Percentiles rank a stretch among this genome's conserved stretches.
phyloP scores from a whole-genome alignment of 23 tunicate genomes.

The Botrylloides violaceus region DNA sequence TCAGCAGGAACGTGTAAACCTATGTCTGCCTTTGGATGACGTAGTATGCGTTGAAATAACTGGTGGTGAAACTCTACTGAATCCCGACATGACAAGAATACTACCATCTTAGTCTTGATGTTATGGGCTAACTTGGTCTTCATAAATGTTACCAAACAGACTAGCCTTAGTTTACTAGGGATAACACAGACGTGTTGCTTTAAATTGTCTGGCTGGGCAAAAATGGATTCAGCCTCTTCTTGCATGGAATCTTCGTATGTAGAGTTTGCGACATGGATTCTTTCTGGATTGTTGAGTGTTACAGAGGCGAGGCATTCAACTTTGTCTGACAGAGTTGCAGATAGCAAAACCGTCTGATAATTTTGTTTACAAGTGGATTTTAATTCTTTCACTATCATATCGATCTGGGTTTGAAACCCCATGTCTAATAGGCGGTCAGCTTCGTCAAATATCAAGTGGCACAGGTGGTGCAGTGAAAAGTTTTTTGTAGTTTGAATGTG shows the following conservation, averaged over 20 bases:
- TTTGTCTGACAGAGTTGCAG: slow-evolving; percentile 84
- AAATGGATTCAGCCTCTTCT: slow-evolving; percentile 29
- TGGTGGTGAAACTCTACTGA: slow-evolving; percentile 74
- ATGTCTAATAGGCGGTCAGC: slow-evolving; percentile 97
- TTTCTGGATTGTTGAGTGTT: slow-evolving; percentile 48
- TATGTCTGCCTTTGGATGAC: slow-evolving; percentile 1
- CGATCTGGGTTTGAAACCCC: slow-evolving; percentile 73
- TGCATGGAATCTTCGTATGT: background rate
- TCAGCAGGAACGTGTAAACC: background rate
- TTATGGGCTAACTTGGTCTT: slow-evolving; percentile 14
- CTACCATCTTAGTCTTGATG: slow-evolving; percentile 38
- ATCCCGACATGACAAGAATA: slow-evolving; percentile 85
- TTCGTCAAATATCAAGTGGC: slow-evolving; percentile 88
- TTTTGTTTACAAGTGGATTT: slow-evolving; percentile 29
- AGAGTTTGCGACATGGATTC: slow-evolving; percentile 24
- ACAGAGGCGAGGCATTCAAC: slow-evolving; percentile 79
- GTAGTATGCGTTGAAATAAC: slow-evolving; percentile 25
- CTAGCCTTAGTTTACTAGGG: slow-evolving; percentile 75
- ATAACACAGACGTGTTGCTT: slow-evolving; percentile 61
- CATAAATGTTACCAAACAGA: slow-evolving; percentile 55
- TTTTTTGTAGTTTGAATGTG: slow-evolving; percentile 81
- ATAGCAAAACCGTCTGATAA: slow-evolving; percentile 57
- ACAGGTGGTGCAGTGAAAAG: slow-evolving; percentile 34
- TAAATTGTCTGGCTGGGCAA: slow-evolving; percentile 50
- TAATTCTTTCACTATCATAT: slow-evolving; percentile 38